Evolutionary conservation across 2,797 vertebrate genomes (phyloP).

Genomic region (Huso huso): DNA sequence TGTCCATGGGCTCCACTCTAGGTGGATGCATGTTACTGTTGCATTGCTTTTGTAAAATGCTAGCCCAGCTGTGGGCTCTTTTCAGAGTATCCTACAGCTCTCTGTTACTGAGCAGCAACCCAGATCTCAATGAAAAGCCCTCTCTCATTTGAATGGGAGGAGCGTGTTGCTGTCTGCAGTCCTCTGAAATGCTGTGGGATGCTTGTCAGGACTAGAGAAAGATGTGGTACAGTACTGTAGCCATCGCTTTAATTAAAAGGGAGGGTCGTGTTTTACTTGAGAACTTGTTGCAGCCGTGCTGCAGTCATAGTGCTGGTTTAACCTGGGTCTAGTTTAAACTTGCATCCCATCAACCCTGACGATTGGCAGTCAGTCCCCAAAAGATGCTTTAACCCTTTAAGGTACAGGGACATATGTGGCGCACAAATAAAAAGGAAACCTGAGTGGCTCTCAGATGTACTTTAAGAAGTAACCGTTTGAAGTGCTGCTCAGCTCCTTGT

Average conservation of each 20-base stretch:
- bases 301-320: not conserved
- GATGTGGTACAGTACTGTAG: constrained; percentile 9
- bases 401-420: too few species aligned
- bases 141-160: constrained; percentile 38
- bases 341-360: not conserved
- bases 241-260: not conserved
- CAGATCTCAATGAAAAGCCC: not conserved
- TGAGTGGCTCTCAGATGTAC: too few species aligned
- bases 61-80: constrained; percentile 17
- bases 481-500: too few species aligned
- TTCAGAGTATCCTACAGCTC: not conserved
- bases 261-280: not conserved
- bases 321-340: too few species aligned
- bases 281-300: not conserved
- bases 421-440: too few species aligned
- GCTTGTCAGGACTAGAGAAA: not conserved
- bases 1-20: not conserved
- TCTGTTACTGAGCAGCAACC: not conserved
- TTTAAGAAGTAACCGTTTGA: too few species aligned
- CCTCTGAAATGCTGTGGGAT: not conserved
- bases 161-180: constrained; percentile 32
- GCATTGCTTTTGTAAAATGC: constrained; percentile 18
- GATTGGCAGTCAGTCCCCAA: constrained; percentile 28
- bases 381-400: too few species aligned
- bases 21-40: constrained; percentile 19